A percentile compares a stretch with the other conserved stretches of the same genome.
Conservation (phyloP, 2,888 invertebrate genomes). For the Rambutsinella grinnellia region DNA sequence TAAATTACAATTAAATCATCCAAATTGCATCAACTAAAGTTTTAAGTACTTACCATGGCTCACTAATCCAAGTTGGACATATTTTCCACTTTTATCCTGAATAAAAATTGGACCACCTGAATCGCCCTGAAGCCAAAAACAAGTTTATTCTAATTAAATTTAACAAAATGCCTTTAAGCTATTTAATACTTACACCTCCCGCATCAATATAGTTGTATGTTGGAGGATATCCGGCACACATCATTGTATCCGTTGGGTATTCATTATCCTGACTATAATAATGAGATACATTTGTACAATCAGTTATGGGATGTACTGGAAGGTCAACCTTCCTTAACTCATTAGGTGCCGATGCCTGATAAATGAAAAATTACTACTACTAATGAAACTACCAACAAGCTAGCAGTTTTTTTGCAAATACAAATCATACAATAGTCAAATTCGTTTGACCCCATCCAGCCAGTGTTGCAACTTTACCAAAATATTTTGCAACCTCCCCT, state of each 20-base stretch:
- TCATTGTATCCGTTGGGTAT: too few species aligned
- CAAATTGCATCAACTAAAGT: too few species aligned
- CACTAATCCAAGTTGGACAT: neutral
- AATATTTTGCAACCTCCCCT: neutral
- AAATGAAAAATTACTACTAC: neutral
- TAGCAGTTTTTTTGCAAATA: too few species aligned
- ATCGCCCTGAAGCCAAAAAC: too few species aligned
- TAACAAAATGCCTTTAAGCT: too few species aligned
- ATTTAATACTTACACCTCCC: too few species aligned
- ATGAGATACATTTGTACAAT: neutral
- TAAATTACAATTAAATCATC: too few species aligned
- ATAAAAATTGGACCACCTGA: neutral
- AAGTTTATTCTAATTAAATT: too few species aligned
- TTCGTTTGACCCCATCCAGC: neutral
- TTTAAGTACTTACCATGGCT: neutral
- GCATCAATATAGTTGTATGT: neutral
- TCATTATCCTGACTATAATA: neutral
- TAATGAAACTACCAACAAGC: too few species aligned
- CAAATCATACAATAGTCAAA: too few species aligned
- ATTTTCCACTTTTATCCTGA: neutral
- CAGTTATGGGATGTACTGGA: neutral
- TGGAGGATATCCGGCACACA: neutral
- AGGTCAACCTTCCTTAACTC: neutral
- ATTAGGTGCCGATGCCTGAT: neutral
- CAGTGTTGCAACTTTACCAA: neutral